Conservation (phyloP, 2,797 vertebrate species). For the Psittacula echo region DNA sequence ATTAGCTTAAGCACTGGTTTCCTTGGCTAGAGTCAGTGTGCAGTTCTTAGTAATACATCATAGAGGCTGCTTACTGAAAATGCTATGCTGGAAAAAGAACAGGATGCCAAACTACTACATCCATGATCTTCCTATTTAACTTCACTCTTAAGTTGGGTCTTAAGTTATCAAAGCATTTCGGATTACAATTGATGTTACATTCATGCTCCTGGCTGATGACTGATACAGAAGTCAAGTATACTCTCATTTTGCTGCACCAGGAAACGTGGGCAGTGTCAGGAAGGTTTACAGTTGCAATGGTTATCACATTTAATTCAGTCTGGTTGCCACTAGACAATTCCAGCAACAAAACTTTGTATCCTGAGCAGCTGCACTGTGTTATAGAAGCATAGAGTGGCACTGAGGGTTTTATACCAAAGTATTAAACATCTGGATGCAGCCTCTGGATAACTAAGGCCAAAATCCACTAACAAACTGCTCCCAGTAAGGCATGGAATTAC, state of each 20-base stretch:
- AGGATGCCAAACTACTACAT: not conserved
- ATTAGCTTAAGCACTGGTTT: not conserved
- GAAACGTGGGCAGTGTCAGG: not conserved
- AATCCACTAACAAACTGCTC: not conserved
- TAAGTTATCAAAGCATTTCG: not conserved
- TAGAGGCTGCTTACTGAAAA: not conserved
- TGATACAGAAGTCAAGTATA: fast-evolving
- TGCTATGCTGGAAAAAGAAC: not conserved
- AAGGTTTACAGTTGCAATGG: not conserved
- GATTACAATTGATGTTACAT: not conserved
- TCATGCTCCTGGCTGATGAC: not conserved
- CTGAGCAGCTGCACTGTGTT: not conserved
- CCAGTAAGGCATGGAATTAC: not conserved
- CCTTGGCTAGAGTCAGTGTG: not conserved
- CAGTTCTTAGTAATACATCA: not conserved
- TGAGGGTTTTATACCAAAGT: not conserved
- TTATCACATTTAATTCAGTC: not conserved
- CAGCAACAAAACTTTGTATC: not conserved
- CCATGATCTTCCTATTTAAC: not conserved
- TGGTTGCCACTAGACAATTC: not conserved
- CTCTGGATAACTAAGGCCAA: not conserved
- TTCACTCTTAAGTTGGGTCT: not conserved
- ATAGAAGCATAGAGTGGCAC: not conserved
- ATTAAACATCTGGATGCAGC: not conserved
- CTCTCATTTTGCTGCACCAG: not conserved